Conservation (phyloP, 2,113 vertebrate genomes). For the Pteropus alecto region DNA sequence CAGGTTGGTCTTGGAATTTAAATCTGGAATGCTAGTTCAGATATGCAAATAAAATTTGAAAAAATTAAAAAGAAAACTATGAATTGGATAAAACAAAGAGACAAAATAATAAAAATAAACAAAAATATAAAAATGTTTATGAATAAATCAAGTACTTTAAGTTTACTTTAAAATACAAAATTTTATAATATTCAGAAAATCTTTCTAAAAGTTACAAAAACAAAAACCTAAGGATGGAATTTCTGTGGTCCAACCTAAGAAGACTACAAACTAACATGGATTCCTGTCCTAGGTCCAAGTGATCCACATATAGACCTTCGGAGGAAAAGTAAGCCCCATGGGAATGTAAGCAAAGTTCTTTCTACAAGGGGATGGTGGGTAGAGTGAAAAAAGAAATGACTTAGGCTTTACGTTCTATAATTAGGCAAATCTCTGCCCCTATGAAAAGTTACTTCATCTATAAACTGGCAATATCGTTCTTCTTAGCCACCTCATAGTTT, state of each 20-base stretch:
- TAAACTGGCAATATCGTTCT: background rate
- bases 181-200: background rate
- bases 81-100: background rate
- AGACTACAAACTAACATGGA: background rate
- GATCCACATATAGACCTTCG: background rate
- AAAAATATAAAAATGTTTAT: background rate
- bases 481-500: background rate
- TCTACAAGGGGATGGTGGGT: accelerated
- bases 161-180: background rate
- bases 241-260: background rate
- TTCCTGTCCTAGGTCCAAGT: background rate
- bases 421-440: background rate
- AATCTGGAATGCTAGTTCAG: background rate
- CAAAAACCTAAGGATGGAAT: background rate
- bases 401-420: background rate
- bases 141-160: background rate
- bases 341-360: background rate
- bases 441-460: background rate
- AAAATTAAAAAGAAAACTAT: background rate
- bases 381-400: background rate
- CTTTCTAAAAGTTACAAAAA: background rate
- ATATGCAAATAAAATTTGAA: background rate
- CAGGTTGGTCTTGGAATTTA: background rate
- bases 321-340: background rate
- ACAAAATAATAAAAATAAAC: background rate